Conservation (phyloP, 2,113 vertebrate species). For the Psilopsiagon aymara region DNA sequence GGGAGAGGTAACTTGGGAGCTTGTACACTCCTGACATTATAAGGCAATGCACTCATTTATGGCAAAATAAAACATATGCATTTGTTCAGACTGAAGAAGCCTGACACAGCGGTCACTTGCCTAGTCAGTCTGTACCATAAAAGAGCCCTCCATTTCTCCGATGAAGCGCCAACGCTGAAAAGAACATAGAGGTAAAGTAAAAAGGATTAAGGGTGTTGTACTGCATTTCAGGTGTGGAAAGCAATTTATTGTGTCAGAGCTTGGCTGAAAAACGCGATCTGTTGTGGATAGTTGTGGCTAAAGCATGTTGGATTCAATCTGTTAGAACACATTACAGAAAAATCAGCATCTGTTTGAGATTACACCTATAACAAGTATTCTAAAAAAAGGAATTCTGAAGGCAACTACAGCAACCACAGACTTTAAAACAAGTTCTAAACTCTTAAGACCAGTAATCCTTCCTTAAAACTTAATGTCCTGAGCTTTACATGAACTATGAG, state of each 20-base stretch:
- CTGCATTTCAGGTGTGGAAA: constrained; percentile 1
- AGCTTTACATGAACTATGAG: background rate
- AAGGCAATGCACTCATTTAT: background rate
- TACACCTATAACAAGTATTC: constrained; percentile 56
- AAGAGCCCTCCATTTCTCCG: background rate
- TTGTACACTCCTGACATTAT: background rate
- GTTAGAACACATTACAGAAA: background rate
- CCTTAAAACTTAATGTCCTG: background rate
- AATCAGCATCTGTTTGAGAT: constrained; percentile 66
- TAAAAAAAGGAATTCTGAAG: constrained; percentile 60
- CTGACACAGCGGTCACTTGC: background rate
- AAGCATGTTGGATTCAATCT: background rate
- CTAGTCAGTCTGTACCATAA: background rate
- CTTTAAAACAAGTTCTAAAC: constrained; percentile 42
- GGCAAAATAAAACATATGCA: background rate
- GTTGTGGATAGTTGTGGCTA: background rate
- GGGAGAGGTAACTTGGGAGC: background rate
- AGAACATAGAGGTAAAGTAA: background rate
- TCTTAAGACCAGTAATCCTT: constrained; percentile 30
- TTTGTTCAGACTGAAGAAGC: background rate
- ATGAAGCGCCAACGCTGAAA: background rate
- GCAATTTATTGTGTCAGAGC: background rate
- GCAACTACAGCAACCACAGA: constrained; percentile 35
- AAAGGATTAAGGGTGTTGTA: background rate
- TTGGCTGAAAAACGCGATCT: constrained; percentile 27